Evolutionary conservation across 2,888 invertebrate species (phyloP), one percentile per base, ranked within the genome.

Genomic region (Catocala sponsa): DNA sequence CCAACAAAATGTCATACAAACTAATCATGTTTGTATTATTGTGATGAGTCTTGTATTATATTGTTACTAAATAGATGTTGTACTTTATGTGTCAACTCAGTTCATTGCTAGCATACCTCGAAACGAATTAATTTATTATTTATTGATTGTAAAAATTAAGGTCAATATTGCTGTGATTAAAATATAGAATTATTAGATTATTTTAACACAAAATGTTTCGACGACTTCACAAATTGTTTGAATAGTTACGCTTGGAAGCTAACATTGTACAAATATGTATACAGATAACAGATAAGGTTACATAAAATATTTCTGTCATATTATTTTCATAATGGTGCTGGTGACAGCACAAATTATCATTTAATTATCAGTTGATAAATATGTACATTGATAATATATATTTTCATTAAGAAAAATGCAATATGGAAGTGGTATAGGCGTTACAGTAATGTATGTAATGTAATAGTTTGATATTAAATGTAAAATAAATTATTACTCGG

Each of bases 401-500:
- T 89, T 89, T 91, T 90, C 84, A 87, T 84, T 87, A 81, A 80
- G 72, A 79, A 76, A 76, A 83, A 91, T 87, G 94, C 94, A 94
- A 93, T 93, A 94, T 88, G 83, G 86, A 88, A 80, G 87, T 80
- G 88, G 85, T 82, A 80, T 86, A 87, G 86, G 84, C 72, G 84
- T 74, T 84, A 86, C 63, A 68, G 71, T 85, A 85, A 85, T 90
- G 86, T 89, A 88, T 84, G 84, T 88, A 87, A 81, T 81, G 82
- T 87, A 90, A 87, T 87, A 86, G 81, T 79, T 78, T 74, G 76
- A 78, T 82, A 70, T 76, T 91, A 91, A 90, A 86, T 92, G 91
- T 94, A 92, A 90, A 90, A 91, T 94, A 94, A 92, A 92, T 92
- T 93, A 94, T 94, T 93, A 89, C 83, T 91, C 81, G 80, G 84